phyloP scores from a whole-genome alignment of 1,140 invertebrate species.

The Anadara kagoshimensis region DNA sequence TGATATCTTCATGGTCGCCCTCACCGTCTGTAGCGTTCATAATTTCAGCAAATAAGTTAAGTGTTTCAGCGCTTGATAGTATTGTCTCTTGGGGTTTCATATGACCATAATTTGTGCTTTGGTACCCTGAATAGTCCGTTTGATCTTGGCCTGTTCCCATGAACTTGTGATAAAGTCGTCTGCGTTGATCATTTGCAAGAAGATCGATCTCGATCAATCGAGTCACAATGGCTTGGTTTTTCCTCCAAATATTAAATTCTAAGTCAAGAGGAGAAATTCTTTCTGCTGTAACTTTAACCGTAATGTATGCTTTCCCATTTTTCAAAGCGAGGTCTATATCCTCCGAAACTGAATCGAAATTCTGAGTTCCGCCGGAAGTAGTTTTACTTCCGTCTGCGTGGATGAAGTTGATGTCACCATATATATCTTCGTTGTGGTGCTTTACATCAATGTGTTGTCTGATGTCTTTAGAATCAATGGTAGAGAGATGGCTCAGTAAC shows the following conservation, averaged over 20 bases:
- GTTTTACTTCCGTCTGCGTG: slow-evolving; percentile 62
- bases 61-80: slow-evolving; percentile 59
- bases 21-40: slow-evolving; percentile 62
- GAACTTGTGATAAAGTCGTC: slow-evolving; percentile 66
- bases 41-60: slow-evolving; percentile 63
- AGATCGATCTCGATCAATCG: slow-evolving; percentile 70
- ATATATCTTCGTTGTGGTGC: slow-evolving; percentile 69
- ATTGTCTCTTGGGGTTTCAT: slow-evolving; percentile 46
- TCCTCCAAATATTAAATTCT: slow-evolving; percentile 70
- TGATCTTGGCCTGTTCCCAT: slow-evolving; percentile 46
- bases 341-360: slow-evolving; percentile 71
- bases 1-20: slow-evolving; percentile 55
- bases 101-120: neutral
- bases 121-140: slow-evolving; percentile 25
- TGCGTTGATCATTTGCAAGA: slow-evolving; percentile 64
- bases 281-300: slow-evolving; percentile 69
- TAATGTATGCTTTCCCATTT: slow-evolving; percentile 66
- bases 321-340: slow-evolving; percentile 67
- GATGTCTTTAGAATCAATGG: slow-evolving; percentile 64
- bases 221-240: slow-evolving; percentile 71
- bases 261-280: slow-evolving; percentile 67
- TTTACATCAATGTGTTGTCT: slow-evolving; percentile 68
- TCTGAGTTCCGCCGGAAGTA: slow-evolving; percentile 45
- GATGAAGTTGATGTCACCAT: slow-evolving; percentile 62
- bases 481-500: slow-evolving; percentile 54